Conservation (phyloP, 2,113 vertebrate species). For the Orycteropus afer region DNA sequence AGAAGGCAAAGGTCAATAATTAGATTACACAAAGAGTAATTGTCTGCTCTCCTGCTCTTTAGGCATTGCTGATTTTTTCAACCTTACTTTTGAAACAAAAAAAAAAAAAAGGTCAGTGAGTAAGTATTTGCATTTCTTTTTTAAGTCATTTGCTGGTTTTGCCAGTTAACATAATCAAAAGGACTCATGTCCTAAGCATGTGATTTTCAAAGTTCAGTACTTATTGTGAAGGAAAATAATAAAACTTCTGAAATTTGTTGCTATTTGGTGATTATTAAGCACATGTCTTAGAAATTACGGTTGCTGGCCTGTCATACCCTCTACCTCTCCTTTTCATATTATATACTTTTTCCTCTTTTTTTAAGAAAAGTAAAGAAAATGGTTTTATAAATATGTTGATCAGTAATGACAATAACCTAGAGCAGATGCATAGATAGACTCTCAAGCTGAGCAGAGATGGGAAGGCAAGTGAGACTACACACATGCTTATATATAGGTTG, state of each 20-base stretch:
- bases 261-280: background rate
- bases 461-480: no score
- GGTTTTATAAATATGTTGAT: slow-evolving; percentile 23
- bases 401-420: no score
- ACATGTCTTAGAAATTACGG: background rate
- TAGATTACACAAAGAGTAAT: background rate
- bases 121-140: background rate
- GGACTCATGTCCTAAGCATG: background rate
- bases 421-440: no score
- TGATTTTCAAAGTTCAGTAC: background rate
- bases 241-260: background rate
- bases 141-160: no score
- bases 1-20: background rate
- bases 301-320: background rate
- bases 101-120: background rate
- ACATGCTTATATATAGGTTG: no score
- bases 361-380: slow-evolving; percentile 1
- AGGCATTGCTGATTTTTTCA: background rate
- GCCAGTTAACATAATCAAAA: slow-evolving; percentile 3
- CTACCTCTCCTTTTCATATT: background rate
- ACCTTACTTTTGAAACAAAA: background rate
- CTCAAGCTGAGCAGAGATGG: no score
- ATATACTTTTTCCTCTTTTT: background rate
- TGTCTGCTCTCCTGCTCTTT: background rate
- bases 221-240: background rate